Conservation (phyloP, 1,140 invertebrate species). For the Hyles euphorbiae region DNA sequence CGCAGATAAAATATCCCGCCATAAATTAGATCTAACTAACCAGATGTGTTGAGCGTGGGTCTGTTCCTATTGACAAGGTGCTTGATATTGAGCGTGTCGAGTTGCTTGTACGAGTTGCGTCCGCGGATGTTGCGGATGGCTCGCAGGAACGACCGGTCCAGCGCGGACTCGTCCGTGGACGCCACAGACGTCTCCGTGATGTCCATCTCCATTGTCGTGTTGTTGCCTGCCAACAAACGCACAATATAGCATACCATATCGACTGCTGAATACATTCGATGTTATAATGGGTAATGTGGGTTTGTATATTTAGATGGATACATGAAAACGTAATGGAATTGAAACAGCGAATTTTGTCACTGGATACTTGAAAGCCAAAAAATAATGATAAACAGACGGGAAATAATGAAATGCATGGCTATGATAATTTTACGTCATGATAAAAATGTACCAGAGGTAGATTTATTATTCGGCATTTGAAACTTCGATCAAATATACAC, state of each 20-base stretch:
- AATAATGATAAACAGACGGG: too few species aligned
- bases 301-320: too few species aligned
- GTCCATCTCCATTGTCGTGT: slow-evolving; percentile 68
- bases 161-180: slow-evolving; percentile 22
- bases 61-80: slow-evolving; percentile 25
- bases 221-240: slow-evolving; percentile 42
- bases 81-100: slow-evolving; percentile 36
- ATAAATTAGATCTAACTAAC: neutral
- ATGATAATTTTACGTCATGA: too few species aligned
- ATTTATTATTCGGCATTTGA: too few species aligned
- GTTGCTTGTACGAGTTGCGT: slow-evolving; percentile 47
- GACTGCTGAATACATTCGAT: neutral
- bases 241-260: neutral
- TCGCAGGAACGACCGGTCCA: slow-evolving; percentile 39
- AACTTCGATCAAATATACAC: too few species aligned
- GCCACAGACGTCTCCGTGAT: slow-evolving; percentile 44
- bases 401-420: too few species aligned
- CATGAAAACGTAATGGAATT: too few species aligned
- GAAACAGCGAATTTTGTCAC: too few species aligned
- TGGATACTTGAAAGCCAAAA: too few species aligned
- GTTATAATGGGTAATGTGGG: too few species aligned
- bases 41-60: slow-evolving; percentile 8
- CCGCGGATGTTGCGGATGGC: slow-evolving; percentile 50
- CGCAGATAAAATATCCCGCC: too few species aligned
- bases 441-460: too few species aligned